Percentiles rank a stretch among this genome's conserved stretches.
Evolutionary conservation across 1,140 invertebrate species (phyloP).

Genomic region (Hydropsyche tenuis): DNA sequence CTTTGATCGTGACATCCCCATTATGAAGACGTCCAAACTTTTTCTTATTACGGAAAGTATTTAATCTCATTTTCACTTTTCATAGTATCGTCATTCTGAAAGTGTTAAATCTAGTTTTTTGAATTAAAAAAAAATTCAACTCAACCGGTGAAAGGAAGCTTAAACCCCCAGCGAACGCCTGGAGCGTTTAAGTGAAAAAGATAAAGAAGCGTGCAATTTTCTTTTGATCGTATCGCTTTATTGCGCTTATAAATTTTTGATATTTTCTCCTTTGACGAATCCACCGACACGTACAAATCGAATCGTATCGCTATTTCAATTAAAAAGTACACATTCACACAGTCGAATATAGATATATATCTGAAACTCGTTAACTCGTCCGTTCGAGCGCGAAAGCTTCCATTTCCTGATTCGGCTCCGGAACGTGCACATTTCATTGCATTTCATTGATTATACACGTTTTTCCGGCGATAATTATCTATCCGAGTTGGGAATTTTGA

Average conservation of each 20-base stretch:
- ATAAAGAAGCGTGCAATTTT: slow-evolving; percentile 10
- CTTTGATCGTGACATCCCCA: not conserved
- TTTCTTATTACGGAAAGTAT: not conserved
- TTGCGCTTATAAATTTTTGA: no score
- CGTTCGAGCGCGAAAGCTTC: no score
- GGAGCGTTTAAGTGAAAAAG: slow-evolving; percentile 1
- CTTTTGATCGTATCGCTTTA: not conserved
- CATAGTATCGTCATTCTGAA: not conserved
- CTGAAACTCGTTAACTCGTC: no score
- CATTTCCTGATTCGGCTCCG: no score
- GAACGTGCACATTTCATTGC: not conserved
- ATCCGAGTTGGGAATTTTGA: slow-evolving; percentile 4
- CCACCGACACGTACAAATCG: no score
- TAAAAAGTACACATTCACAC: no score
- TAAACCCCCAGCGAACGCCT: not conserved
- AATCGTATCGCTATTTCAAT: no score
- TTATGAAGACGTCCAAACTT: not conserved
- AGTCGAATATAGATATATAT: no score
- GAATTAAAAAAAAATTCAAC: not conserved
- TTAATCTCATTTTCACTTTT: slow-evolving; percentile 6
- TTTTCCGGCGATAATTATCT: not conserved
- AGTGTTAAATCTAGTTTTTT: slow-evolving; percentile 18
- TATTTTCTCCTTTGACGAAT: no score
- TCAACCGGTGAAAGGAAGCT: not conserved
- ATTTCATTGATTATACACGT: not conserved